Conservation (phyloP, 2,888 invertebrate genomes). For the Lasioglossum oenotherae region DNA sequence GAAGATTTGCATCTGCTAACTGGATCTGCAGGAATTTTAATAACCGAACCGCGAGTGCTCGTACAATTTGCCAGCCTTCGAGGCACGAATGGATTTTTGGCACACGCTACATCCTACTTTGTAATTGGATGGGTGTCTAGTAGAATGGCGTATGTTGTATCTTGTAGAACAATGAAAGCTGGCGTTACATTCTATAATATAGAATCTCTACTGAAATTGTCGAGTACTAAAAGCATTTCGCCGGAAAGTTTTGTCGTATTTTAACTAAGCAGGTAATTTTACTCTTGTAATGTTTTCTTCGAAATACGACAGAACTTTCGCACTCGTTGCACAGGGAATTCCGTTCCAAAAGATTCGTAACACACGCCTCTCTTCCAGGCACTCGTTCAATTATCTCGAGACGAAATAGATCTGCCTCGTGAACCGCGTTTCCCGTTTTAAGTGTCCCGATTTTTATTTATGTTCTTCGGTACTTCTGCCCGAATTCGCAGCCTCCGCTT, state of each 20-base stretch:
- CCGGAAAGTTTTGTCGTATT: no score
- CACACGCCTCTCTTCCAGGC: no score
- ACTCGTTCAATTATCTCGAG: background rate
- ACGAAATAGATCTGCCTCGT: background rate
- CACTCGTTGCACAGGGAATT: background rate
- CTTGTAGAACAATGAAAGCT: background rate
- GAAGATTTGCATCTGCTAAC: background rate
- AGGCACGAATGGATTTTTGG: background rate
- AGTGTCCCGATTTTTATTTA: background rate
- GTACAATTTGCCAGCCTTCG: background rate
- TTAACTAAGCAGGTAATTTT: no score
- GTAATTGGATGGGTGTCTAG: background rate
- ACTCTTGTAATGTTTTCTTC: no score
- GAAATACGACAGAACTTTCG: no score
- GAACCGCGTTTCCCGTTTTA: background rate
- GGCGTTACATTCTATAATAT: background rate
- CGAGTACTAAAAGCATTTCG: background rate
- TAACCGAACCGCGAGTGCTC: background rate
- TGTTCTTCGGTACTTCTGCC: background rate
- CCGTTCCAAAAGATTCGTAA: background rate
- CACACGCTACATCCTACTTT: background rate
- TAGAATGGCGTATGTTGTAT: background rate
- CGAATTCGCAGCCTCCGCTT: background rate
- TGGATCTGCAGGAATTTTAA: background rate
- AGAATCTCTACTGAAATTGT: no score